Percentiles rank a stretch among this genome's conserved stretches.
Conservation (phyloP, 2,888 invertebrate species). For the Girardia tigrina region DNA sequence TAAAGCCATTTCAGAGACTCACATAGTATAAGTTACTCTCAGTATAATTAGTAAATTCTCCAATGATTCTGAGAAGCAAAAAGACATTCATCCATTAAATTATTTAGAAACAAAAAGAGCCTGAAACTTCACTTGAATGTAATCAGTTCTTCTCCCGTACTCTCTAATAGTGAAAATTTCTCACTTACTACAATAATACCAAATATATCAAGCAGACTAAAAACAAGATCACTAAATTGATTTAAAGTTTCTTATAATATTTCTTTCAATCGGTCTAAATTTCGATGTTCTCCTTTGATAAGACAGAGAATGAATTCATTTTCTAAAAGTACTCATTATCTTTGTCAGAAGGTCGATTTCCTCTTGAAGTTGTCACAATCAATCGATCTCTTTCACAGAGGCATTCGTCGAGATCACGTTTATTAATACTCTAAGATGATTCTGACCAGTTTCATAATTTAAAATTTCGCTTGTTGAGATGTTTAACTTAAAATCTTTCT, state of each 20-base stretch:
- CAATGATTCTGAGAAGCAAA: no score
- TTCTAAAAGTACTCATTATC: not conserved
- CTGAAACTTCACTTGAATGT: not conserved
- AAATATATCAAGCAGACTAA: not conserved
- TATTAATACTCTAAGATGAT: not conserved
- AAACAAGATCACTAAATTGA: not conserved
- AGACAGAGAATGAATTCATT: not conserved
- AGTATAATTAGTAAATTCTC: no score
- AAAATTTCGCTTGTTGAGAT: no score
- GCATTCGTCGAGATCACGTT: not conserved
- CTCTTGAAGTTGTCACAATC: not conserved
- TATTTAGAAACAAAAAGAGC: no score
- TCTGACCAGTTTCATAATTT: no score
- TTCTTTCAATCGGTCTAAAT: not conserved
- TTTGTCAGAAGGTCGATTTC: not conserved
- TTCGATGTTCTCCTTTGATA: slow-evolving; percentile 1
- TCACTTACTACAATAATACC: not conserved
- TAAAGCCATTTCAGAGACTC: no score
- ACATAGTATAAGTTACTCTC: no score
- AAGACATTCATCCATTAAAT: no score
- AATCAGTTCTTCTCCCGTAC: not conserved
- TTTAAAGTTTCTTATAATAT: not conserved
- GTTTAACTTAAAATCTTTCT: not conserved
- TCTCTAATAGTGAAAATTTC: not conserved
- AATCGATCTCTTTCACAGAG: slow-evolving; percentile 7